phyloP scores from a whole-genome alignment of 2,888 invertebrate species.

The Coenonympha arcania region DNA sequence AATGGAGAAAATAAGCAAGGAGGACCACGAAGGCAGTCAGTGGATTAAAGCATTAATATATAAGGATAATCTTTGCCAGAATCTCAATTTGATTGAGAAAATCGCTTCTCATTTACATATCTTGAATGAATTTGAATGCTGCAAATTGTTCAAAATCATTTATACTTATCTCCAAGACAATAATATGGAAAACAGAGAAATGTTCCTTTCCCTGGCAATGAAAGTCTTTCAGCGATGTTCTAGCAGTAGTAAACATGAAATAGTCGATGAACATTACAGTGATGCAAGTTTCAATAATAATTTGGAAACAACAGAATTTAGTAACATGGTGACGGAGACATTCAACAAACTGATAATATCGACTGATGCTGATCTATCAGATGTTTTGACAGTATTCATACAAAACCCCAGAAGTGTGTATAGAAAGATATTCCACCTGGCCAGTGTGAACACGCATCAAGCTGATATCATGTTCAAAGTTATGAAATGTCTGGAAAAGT shows the following conservation, averaged over 20 bases:
- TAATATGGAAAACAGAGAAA: constrained; percentile 34
- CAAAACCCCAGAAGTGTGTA: constrained; percentile 55
- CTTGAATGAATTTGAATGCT: constrained; percentile 42
- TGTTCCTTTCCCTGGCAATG: constrained; percentile 37
- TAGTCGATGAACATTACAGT: constrained; percentile 45
- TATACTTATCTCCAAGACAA: constrained; percentile 33
- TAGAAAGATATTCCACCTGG: constrained; percentile 48
- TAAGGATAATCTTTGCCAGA: constrained; percentile 45
- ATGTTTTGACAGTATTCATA: constrained; percentile 49
- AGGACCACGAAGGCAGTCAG: constrained; percentile 36
- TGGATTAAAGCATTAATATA: constrained; percentile 54
- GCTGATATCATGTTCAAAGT: constrained; percentile 50
- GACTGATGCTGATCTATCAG: constrained; percentile 41
- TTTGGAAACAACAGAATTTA: constrained; percentile 39
- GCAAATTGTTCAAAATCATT: constrained; percentile 39
- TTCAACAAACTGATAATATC: constrained; percentile 56
- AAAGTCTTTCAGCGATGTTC: constrained; percentile 48
- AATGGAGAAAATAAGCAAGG: constrained; percentile 42
- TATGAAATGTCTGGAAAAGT: constrained; percentile 47
- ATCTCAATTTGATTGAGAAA: constrained; percentile 38
- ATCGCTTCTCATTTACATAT: constrained; percentile 39
- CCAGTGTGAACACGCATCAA: constrained; percentile 50
- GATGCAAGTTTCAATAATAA: constrained; percentile 42
- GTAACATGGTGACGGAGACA: constrained; percentile 42
- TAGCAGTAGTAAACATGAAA: constrained; percentile 37